Conservation (phyloP, 2,797 vertebrate species). For the Xerus rutilus region DNA sequence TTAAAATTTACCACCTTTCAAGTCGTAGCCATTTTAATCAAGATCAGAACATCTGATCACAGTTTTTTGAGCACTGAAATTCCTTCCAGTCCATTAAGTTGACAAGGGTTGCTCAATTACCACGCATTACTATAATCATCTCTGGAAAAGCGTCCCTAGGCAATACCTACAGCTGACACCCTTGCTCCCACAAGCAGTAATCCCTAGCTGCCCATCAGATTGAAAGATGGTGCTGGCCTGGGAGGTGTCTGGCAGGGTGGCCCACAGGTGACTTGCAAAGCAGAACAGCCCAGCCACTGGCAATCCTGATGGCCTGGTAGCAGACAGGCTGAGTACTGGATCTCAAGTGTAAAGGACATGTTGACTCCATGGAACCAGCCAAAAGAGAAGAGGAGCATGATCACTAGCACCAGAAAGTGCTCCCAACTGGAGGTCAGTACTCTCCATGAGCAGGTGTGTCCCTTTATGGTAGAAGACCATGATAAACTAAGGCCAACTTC, state of each 20-base stretch:
- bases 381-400: constrained; percentile 5
- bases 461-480: neutral
- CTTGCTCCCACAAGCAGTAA: neutral
- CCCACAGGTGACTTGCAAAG: neutral
- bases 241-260: neutral
- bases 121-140: neutral
- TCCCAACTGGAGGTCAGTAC: constrained; percentile 52
- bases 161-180: constrained; percentile 1
- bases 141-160: neutral
- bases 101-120: constrained; percentile 65
- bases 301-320: neutral
- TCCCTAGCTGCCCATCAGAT: neutral
- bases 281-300: no score
- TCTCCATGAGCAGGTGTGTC: constrained; percentile 10
- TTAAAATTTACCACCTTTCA: constrained; percentile 55
- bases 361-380: constrained; percentile 42
- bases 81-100: constrained; percentile 69
- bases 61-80: constrained; percentile 48
- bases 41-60: constrained; percentile 46
- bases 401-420: constrained; percentile 62
- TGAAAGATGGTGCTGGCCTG: neutral
- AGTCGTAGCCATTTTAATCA: constrained; percentile 46
- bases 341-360: constrained; percentile 2
- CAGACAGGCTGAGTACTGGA: neutral
- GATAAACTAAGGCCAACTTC: constrained; percentile 21